Evolutionary conservation across 2,888 invertebrate genomes (phyloP), one percentile per base, ranked within the genome.

Genomic region (Hydropsyche betteni): DNA sequence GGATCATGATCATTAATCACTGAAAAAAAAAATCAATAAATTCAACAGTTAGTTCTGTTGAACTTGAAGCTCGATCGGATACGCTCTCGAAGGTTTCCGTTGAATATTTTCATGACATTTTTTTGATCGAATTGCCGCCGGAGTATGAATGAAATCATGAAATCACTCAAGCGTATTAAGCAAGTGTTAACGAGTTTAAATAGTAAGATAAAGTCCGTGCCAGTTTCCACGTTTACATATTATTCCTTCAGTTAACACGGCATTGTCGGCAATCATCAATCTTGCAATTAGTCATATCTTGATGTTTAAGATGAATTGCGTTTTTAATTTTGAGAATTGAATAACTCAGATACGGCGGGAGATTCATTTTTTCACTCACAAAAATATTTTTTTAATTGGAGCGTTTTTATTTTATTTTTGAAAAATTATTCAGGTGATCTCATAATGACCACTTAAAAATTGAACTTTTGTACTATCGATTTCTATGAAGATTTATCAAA

Each of bases 1-100:
- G 80, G 80, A 78, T 92, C 85, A 80, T 93, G 93, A 0, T 84
- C 81, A 5, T 83, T 82, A 74, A 93, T 92, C 2, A 92, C 87
- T 87, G 81, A 50, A 82, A 80, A 71, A 74, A 36, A 44, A 44
- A 44, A 44, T 44, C 44, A 12, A 38, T 10, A 44, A 24, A 34
- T 36, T n/a, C 12, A 71, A 36, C 55, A 34, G 36, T 55, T 71
- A n/a, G 34, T 53, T 53, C 34, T 36, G 16, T 34, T 34, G 58
- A 55, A 38, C 36, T 38, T 71, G 71, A 71, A 71, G 53, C 38
- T 53, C 38, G 53, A 44, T 44, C 44, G 44, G 44, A 44, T 10
- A 44, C 10, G 44, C 44, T 10, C 0, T 6, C 44, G 44, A 44
- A 44, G 44, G 44, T 44, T 44, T 44, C 44, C 44, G 44, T 2